Evolutionary conservation across 2,888 invertebrate genomes (phyloP).

Genomic region (Latheticus oryzae): DNA sequence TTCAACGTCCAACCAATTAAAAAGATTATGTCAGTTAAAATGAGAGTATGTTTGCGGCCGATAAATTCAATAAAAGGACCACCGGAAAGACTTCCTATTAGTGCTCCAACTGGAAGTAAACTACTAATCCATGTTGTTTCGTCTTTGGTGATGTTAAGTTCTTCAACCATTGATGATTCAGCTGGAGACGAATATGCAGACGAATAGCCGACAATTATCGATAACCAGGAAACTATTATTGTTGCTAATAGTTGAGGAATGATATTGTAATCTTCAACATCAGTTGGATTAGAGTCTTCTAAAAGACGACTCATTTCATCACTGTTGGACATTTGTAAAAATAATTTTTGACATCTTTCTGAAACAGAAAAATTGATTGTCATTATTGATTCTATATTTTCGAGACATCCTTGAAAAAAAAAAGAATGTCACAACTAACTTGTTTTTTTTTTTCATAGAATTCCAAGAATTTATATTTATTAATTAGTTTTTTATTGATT

Average conservation of each 20-base stretch:
- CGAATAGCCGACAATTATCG: slow-evolving; percentile 87
- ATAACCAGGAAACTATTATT: slow-evolving; percentile 86
- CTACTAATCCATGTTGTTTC: slow-evolving; percentile 90
- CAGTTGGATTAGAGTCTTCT: background rate
- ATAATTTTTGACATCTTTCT: no score
- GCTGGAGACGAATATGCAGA: slow-evolving; percentile 93
- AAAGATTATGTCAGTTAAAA: slow-evolving; percentile 82
- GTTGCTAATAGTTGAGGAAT: slow-evolving; percentile 80
- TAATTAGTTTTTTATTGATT: no score
- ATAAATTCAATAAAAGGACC: slow-evolving; percentile 85
- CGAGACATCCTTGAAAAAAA: background rate
- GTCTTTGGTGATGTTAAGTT: slow-evolving; percentile 71
- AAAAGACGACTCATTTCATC: slow-evolving; percentile 1
- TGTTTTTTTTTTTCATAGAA: no score
- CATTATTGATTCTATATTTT: background rate
- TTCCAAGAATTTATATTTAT: no score
- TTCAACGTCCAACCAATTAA: slow-evolving; percentile 86
- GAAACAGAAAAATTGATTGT: background rate
- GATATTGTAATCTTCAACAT: background rate
- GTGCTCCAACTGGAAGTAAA: slow-evolving; percentile 87
- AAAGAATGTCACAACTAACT: background rate
- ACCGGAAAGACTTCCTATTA: slow-evolving; percentile 84
- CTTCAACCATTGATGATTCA: slow-evolving; percentile 74
- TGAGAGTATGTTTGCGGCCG: slow-evolving; percentile 84
- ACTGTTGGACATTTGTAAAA: no score